phyloP scores from a whole-genome alignment of 2,888 invertebrate genomes.

The Panopea generosa region DNA sequence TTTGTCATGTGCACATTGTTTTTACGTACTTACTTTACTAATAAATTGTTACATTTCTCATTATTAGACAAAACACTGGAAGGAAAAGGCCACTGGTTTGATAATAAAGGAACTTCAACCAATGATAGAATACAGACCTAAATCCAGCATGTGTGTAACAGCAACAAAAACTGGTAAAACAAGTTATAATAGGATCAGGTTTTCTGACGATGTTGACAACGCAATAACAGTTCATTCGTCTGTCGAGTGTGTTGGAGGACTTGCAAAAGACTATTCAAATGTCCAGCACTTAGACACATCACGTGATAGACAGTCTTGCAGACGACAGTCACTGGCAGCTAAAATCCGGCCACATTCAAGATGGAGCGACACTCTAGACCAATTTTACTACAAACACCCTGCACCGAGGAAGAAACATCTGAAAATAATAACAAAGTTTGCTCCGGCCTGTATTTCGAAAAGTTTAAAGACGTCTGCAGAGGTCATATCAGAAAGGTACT shows the following conservation, averaged over 20 bases:
- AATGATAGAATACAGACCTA: not conserved
- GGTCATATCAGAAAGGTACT: slow-evolving; percentile 48
- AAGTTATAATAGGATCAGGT: too few species aligned
- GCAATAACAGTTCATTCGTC: too few species aligned
- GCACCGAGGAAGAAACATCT: slow-evolving; percentile 49
- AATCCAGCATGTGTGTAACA: too few species aligned
- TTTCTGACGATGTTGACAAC: too few species aligned
- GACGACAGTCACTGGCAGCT: not conserved
- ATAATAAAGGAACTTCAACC: slow-evolving; percentile 5
- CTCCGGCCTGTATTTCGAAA: slow-evolving; percentile 14
- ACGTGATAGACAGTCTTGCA: too few species aligned
- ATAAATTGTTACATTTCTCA: too few species aligned
- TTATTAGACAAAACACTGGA: slow-evolving; percentile 47
- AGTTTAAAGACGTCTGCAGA: slow-evolving; percentile 24
- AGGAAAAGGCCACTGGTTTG: slow-evolving; percentile 31
- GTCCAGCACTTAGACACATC: too few species aligned
- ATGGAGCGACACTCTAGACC: slow-evolving; percentile 21
- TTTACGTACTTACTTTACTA: not conserved
- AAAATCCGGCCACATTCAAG: slow-evolving; percentile 3
- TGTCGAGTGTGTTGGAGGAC: too few species aligned
- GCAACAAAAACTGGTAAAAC: too few species aligned
- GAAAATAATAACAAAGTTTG: slow-evolving; percentile 35
- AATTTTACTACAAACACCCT: slow-evolving; percentile 50
- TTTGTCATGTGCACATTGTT: not conserved
- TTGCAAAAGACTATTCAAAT: too few species aligned